These are phyloP conservation scores for Heterodera schachtii DNA, from an alignment of 1,140 invertebrate genomes.

Conservation along the genomic window DNA sequence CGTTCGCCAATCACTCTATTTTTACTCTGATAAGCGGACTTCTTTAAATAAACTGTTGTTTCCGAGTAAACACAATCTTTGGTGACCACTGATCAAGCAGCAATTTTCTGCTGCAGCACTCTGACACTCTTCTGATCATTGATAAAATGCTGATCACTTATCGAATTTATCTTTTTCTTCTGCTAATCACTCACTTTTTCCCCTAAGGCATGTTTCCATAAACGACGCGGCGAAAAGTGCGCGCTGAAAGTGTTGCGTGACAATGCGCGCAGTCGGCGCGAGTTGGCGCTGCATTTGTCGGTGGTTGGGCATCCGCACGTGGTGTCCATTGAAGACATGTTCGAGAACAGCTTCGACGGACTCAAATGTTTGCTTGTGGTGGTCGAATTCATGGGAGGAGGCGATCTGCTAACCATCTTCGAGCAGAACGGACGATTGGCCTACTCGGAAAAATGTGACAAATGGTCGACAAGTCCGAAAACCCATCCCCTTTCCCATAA, in stretches of 20 bases:
- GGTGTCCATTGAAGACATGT: slow-evolving; percentile 90
- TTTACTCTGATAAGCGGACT: too few species aligned
- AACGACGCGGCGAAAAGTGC: slow-evolving; percentile 76
- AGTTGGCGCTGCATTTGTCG: slow-evolving; percentile 92
- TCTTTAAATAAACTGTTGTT: too few species aligned
- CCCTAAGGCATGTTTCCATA: slow-evolving; percentile 72
- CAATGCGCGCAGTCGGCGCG: slow-evolving; percentile 84
- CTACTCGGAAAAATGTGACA: slow-evolving; percentile 54
- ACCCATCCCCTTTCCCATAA: slow-evolving; percentile 59
- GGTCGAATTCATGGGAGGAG: slow-evolving; percentile 98
- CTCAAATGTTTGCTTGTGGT: slow-evolving; percentile 89
- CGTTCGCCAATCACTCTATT: too few species aligned
- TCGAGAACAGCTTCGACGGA: slow-evolving; percentile 88
- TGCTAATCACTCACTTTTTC: background rate
- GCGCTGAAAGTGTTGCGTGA: slow-evolving; percentile 90
- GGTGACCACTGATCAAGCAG: too few species aligned
- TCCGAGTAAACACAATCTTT: too few species aligned
- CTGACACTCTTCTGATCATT: too few species aligned
- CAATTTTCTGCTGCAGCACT: too few species aligned
- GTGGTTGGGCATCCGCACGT: slow-evolving; percentile 87
- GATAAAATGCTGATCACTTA: background rate
- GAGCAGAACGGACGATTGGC: slow-evolving; percentile 55
- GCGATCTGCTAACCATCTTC: slow-evolving; percentile 80
- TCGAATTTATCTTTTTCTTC: background rate
- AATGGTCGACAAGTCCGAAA: background rate